These are phyloP conservation scores for Hemiscyllium ocellatum DNA, from an alignment of 2,113 vertebrate species.

Conservation along the genomic window DNA sequence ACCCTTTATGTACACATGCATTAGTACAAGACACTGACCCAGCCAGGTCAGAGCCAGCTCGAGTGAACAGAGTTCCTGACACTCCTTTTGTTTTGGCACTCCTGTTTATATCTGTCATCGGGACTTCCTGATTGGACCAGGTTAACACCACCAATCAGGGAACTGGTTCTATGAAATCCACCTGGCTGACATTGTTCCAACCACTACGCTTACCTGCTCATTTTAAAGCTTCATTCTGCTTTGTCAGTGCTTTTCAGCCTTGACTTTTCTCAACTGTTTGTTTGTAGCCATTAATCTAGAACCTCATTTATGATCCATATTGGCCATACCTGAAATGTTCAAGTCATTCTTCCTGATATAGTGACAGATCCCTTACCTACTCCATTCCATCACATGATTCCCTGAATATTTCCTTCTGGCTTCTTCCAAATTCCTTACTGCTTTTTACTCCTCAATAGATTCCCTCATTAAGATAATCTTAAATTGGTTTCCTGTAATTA, in stretches of 20 bases:
- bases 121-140: no score
- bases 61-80: no score
- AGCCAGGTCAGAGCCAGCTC: no score
- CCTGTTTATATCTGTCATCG: no score
- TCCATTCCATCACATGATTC: neutral
- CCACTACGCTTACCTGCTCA: no score
- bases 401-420: neutral
- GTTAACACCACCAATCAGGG: no score
- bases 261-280: neutral
- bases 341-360: neutral
- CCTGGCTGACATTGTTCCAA: no score
- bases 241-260: neutral
- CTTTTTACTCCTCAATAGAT: neutral
- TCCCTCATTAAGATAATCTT: neutral
- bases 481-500: neutral
- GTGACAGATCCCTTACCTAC: neutral
- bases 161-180: no score
- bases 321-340: neutral
- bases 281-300: neutral
- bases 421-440: neutral
- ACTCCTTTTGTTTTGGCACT: no score
- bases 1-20: no score
- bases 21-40: no score
- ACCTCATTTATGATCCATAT: neutral
- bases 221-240: neutral